Conservation (phyloP, 2,113 vertebrate species). For the Climacteris rufus region DNA sequence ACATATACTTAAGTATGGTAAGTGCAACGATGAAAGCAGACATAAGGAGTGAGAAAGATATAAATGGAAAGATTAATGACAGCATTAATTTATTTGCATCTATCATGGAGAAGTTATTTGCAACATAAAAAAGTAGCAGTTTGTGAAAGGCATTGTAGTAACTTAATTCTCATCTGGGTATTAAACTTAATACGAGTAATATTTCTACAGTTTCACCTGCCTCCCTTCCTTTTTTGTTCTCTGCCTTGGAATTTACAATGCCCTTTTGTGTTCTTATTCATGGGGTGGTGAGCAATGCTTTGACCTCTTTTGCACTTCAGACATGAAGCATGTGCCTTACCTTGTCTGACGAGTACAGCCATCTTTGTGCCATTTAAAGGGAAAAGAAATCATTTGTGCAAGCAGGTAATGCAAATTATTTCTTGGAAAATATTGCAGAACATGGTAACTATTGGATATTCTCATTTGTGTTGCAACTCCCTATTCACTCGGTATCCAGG, state of each 20-base stretch:
- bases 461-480: background rate
- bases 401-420: background rate
- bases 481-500: background rate
- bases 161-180: slow-evolving; percentile 57
- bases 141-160: slow-evolving; percentile 51
- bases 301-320: slow-evolving; percentile 50
- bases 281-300: slow-evolving; percentile 36
- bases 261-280: slow-evolving; percentile 52
- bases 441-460: background rate
- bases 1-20: slow-evolving; percentile 62
- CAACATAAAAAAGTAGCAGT: slow-evolving; percentile 48
- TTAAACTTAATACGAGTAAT: slow-evolving; percentile 57
- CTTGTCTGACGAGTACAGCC: background rate
- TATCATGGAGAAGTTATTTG: slow-evolving; percentile 43
- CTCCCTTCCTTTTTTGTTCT: slow-evolving; percentile 55
- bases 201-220: slow-evolving; percentile 42
- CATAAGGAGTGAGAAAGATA: slow-evolving; percentile 66
- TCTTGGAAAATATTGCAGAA: slow-evolving; percentile 25
- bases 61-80: slow-evolving; percentile 69
- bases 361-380: background rate
- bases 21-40: slow-evolving; percentile 62
- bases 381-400: background rate
- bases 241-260: slow-evolving; percentile 50
- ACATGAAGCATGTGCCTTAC: slow-evolving; percentile 18
- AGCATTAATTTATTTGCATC: slow-evolving; percentile 68